Conservation (phyloP, 2,797 vertebrate species). For the Coluber constrictor region DNA sequence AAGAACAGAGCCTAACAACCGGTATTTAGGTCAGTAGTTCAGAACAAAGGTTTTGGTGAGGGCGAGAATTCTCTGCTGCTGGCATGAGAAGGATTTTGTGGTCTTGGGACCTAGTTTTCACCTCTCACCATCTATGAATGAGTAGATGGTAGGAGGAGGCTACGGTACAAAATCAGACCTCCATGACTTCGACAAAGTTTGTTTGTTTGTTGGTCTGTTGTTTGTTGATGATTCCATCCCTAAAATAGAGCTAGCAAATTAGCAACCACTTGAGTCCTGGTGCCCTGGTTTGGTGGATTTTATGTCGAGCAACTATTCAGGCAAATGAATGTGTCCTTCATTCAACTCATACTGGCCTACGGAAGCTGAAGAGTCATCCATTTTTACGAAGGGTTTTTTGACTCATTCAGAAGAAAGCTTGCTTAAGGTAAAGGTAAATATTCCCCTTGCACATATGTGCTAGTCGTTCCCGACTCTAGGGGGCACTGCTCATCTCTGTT, state of each 20-base stretch:
- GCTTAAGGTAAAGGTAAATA: background rate
- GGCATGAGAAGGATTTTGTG: rapidly evolving
- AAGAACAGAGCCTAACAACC: constrained; percentile 11
- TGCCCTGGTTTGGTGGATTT: background rate
- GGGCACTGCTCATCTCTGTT: no score
- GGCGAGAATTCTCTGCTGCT: background rate
- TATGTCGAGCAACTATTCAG: background rate
- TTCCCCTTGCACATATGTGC: no score
- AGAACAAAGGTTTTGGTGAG: background rate
- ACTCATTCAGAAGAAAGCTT: background rate
- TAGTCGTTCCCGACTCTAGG: no score
- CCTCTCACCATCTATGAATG: background rate
- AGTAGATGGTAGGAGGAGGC: background rate
- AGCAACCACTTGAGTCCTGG: background rate
- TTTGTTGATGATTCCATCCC: background rate
- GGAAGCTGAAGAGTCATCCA: background rate
- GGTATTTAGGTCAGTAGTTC: constrained; percentile 35
- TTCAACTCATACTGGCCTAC: background rate
- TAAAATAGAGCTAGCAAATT: background rate
- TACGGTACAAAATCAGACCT: background rate
- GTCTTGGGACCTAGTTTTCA: background rate
- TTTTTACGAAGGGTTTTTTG: no score
- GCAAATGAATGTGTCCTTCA: background rate
- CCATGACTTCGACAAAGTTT: background rate
- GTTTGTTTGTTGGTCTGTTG: background rate